Base-by-base conservation (phyloP, 2,797 vertebrate species). In the Zalophus californianus region DNA sequence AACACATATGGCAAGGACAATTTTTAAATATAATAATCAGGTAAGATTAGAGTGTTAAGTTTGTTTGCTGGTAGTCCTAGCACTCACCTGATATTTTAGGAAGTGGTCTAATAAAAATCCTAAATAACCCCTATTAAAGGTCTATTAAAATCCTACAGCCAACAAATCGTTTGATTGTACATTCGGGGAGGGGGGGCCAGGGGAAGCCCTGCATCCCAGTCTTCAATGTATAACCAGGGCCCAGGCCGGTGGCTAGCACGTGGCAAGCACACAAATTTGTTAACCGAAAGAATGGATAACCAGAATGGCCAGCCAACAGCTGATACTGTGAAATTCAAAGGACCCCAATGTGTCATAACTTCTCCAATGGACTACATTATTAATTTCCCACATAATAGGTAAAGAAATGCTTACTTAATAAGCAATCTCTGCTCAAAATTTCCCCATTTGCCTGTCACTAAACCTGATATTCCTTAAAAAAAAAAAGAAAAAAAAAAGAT, bases 351-450 rank as follows among this genome's bases (percentile, higher is more conserved):
- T 77, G 29, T 92, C 18, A 20, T 20, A 38, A 52, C 21, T 21
- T 78, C 62, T 41, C 32, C 80, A 8, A 83, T 9, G 20, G 20
- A 70, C 44, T 56, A 54, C 0, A 4, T 44, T 82, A 68, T 78
- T 83, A 41, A 96, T 27, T 15, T 86, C 44, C 52, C 85, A 91
- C 23, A 87, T 25, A 77, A 62, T 20, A 86, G 23, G 44, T 78
- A 58, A 83, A 64, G 52, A 90, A 90, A 95, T 85, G 56, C 66
- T 91, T 93, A 89, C 48, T 94, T 85, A 94, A 66, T 35, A 93
- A 91, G 89, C 78, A 80, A 72, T 23, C 23, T 70, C 79, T 92
- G 64, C 8, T 92, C 13, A 29, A 73, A 96, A 89, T 41, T 84
- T 27, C 14, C 35, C 52, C 11, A n/a, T 32, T n/a, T 89, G 62